Conservation (phyloP, 2,113 vertebrate genomes). For the Trogon melanurus region DNA sequence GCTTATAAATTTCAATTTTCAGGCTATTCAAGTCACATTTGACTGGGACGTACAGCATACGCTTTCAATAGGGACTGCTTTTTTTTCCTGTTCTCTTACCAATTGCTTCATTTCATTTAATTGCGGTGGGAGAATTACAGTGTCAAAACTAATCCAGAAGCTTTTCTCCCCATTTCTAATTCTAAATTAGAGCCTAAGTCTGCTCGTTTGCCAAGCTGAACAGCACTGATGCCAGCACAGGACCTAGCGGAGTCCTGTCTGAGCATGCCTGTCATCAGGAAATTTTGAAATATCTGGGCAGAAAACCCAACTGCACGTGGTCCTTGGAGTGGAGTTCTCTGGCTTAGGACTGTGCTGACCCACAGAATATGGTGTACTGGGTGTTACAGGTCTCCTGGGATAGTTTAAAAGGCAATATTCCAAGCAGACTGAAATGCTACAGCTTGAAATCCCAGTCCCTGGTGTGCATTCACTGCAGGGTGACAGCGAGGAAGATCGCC, state of each 20-base stretch:
- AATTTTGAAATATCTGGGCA: neutral
- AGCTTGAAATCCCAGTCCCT: neutral
- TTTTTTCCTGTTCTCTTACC: neutral
- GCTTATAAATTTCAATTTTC: neutral
- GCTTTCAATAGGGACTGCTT: neutral
- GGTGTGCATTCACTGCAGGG: neutral
- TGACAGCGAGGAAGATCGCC: fast-evolving
- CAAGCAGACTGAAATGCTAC: neutral
- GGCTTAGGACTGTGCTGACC: fast-evolving
- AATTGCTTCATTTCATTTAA: neutral
- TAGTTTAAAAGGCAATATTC: neutral
- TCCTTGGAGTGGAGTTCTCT: neutral
- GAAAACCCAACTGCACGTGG: neutral
- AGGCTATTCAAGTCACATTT: neutral
- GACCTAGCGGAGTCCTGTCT: neutral
- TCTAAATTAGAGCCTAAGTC: neutral
- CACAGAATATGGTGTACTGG: fast-evolving
- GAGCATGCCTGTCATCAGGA: fast-evolving
- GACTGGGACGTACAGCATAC: neutral
- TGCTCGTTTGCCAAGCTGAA: fast-evolving
- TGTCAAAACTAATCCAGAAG: neutral
- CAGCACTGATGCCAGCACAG: fast-evolving
- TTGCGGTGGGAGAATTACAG: neutral
- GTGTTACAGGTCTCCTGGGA: neutral
- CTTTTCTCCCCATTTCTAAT: neutral